A percentile compares a stretch with the other conserved stretches of the same genome.
phyloP scores from a whole-genome alignment of 2,888 invertebrate species.

The Tetragonula carbonaria region DNA sequence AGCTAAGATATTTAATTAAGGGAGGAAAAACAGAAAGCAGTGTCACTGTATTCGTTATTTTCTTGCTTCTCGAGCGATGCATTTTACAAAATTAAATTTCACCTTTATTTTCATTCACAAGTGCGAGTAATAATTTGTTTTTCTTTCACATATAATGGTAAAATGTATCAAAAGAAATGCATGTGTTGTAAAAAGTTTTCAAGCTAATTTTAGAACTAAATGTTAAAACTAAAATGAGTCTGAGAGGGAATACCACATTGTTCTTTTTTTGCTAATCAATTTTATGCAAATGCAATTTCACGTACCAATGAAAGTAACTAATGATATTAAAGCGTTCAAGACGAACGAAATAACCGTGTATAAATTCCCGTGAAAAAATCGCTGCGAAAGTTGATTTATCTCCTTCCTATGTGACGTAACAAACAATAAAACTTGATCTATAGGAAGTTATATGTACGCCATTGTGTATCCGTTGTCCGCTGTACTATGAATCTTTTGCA shows the following conservation, averaged over 20 bases:
- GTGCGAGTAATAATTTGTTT: background rate
- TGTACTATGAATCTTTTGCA: background rate
- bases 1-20: background rate
- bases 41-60: background rate
- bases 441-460: background rate
- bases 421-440: conserved; percentile 8
- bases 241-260: background rate
- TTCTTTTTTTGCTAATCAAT: background rate
- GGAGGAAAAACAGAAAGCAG: background rate
- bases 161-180: background rate
- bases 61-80: background rate
- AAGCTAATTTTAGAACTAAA: background rate
- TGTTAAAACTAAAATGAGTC: background rate
- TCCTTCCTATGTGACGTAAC: conserved; percentile 2
- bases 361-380: background rate
- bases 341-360: background rate
- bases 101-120: background rate
- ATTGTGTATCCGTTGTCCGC: background rate
- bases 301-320: background rate
- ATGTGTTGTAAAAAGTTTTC: background rate
- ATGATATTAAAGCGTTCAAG: background rate
- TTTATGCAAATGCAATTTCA: background rate
- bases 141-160: background rate
- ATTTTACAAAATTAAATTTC: background rate
- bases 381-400: background rate